phyloP scores from a whole-genome alignment of 2,888 invertebrate species.

The Lasioglossum zephyrum region DNA sequence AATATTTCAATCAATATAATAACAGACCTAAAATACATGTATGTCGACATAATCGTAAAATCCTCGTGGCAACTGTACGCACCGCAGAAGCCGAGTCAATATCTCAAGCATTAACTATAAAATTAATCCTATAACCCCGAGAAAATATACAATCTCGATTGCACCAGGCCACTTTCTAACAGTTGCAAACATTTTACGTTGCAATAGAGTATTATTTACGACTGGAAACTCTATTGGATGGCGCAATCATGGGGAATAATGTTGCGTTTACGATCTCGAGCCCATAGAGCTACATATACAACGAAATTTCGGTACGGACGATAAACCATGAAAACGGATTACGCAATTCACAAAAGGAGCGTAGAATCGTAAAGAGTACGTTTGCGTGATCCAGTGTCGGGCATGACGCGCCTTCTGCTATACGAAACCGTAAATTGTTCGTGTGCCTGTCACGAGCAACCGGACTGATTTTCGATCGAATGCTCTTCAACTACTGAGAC shows the following conservation, averaged over 20 bases:
- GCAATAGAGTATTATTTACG: slow-evolving; percentile 6
- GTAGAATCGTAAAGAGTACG: slow-evolving; percentile 14
- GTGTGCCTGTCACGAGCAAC: background rate
- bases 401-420: background rate
- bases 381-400: slow-evolving; percentile 6
- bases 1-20: background rate
- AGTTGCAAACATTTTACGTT: background rate
- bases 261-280: slow-evolving; percentile 9
- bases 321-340: slow-evolving; percentile 22
- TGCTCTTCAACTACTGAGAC: background rate
- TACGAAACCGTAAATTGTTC: background rate
- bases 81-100: background rate
- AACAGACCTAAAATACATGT: background rate
- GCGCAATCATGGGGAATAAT: background rate
- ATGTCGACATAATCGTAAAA: background rate
- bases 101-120: background rate
- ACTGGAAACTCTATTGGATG: background rate
- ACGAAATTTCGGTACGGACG: slow-evolving; percentile 27
- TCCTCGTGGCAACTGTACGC: background rate
- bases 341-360: slow-evolving; percentile 32
- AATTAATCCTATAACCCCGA: background rate
- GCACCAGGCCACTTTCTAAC: background rate
- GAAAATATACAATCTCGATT: background rate
- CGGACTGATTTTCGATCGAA: background rate
- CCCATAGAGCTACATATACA: background rate